These are phyloP conservation scores for Malacosoma neustria DNA, from an alignment of 2,888 invertebrate species.

Conservation along the genomic window DNA sequence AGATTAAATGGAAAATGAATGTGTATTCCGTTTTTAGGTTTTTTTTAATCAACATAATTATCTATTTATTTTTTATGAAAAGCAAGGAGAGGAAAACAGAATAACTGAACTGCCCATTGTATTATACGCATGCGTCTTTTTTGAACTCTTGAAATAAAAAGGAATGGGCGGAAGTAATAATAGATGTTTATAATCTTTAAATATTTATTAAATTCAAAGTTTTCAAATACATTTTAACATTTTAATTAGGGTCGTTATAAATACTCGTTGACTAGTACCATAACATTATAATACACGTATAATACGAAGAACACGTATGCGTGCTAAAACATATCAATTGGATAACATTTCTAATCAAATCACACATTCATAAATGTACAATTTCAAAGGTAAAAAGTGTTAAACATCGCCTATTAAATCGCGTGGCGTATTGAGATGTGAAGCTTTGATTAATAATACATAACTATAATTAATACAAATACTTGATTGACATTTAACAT, in stretches of 20 bases:
- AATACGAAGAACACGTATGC: neutral
- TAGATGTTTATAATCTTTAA: constrained; percentile 51
- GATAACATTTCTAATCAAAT: neutral
- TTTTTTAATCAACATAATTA: too few relatives aligned
- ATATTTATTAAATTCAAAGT: constrained; percentile 65
- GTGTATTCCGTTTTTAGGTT: too few relatives aligned
- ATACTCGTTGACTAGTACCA: constrained; percentile 66
- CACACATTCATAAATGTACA: neutral
- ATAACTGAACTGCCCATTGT: too few relatives aligned
- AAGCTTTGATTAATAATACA: neutral
- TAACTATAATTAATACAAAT: neutral
- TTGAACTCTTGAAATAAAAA: too few relatives aligned
- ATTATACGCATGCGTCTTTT: too few relatives aligned
- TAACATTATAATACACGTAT: constrained; percentile 37
- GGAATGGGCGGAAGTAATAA: constrained; percentile 28
- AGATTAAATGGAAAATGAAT: too few relatives aligned
- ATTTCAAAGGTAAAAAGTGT: neutral
- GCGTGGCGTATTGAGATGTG: neutral
- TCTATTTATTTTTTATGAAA: too few relatives aligned
- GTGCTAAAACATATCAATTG: neutral
- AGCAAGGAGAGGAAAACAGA: too few relatives aligned
- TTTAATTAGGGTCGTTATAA: constrained; percentile 50
- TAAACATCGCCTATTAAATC: neutral
- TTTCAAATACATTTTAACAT: constrained; percentile 63
- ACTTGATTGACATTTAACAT: neutral